Evolutionary conservation across 2,888 invertebrate species (phyloP).

Genomic region (Lycaena phlaeas): DNA sequence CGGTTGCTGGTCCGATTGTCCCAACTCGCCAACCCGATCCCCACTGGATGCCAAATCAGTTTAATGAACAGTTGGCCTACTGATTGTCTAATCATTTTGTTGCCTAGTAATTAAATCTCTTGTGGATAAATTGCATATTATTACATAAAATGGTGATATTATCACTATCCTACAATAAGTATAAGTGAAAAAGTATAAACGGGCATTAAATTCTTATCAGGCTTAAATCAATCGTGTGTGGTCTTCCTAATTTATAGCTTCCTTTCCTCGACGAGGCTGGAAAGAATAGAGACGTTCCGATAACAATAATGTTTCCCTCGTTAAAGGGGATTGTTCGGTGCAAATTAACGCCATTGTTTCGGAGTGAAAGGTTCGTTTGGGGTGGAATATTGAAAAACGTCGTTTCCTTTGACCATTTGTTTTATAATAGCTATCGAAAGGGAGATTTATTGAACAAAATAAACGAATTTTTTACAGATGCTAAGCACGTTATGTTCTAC

Average conservation of each 20-base stretch:
- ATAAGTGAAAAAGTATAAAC: neutral
- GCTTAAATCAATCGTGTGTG: neutral
- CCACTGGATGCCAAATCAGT: no score
- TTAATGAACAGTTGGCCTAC: no score
- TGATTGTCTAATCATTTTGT: no score
- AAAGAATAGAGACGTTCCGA: slow-evolving; percentile 13
- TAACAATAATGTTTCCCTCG: slow-evolving; percentile 15
- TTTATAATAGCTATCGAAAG: no score
- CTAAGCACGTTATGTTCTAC: no score
- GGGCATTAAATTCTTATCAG: neutral
- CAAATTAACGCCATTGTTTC: slow-evolving; percentile 18
- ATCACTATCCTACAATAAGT: neutral
- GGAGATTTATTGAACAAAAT: no score
- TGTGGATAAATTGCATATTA: no score
- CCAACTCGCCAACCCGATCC: no score
- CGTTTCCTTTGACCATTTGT: neutral
- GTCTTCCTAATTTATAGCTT: neutral
- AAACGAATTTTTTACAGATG: no score
- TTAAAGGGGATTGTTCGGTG: slow-evolving; percentile 13
- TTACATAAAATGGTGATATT: no score
- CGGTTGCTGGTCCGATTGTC: no score
- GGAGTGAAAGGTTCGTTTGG: slow-evolving; percentile 15
- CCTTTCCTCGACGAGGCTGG: slow-evolving; percentile 9
- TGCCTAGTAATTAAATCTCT: no score
- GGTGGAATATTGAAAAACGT: neutral